phyloP scores from a whole-genome alignment of 1,140 invertebrate genomes.

The Drosophila sproati region DNA sequence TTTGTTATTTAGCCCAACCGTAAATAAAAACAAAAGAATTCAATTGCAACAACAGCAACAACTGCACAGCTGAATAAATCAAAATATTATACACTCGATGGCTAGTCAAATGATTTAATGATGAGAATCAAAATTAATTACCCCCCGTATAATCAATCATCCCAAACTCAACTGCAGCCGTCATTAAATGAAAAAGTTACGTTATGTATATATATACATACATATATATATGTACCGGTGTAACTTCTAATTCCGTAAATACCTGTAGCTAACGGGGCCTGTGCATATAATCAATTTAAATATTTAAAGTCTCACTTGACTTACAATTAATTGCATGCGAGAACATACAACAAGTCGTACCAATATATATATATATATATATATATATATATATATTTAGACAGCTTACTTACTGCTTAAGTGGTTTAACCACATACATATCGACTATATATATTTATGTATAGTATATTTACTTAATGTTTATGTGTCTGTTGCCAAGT shows the following conservation, averaged over 20 bases:
- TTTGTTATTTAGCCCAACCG: slow-evolving; percentile 23
- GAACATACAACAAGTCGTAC: too few relatives aligned
- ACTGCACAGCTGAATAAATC: slow-evolving; percentile 58
- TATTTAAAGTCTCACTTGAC: not conserved
- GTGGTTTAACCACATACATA: slow-evolving; percentile 16
- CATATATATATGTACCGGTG: not conserved
- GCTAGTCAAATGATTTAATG: slow-evolving; percentile 39
- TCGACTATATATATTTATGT: not conserved
- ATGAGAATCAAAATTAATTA: slow-evolving; percentile 34
- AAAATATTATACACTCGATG: slow-evolving; percentile 45
- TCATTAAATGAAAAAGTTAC: slow-evolving; percentile 45
- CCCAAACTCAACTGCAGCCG: too few relatives aligned
- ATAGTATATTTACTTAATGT: not conserved
- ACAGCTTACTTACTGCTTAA: too few relatives aligned
- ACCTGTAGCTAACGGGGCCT: slow-evolving; percentile 2
- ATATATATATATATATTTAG: not conserved
- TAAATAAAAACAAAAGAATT: slow-evolving; percentile 8
- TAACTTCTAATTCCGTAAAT: not conserved
- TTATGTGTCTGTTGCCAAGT: not conserved
- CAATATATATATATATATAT: not conserved
- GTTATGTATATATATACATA: slow-evolving; percentile 25
- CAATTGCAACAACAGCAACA: not conserved
- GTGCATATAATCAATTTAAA: slow-evolving; percentile 14
- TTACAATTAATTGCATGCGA: not conserved
- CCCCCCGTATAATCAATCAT: not conserved